Conservation (phyloP, 2,888 invertebrate species). For the Acleris sparsana region DNA sequence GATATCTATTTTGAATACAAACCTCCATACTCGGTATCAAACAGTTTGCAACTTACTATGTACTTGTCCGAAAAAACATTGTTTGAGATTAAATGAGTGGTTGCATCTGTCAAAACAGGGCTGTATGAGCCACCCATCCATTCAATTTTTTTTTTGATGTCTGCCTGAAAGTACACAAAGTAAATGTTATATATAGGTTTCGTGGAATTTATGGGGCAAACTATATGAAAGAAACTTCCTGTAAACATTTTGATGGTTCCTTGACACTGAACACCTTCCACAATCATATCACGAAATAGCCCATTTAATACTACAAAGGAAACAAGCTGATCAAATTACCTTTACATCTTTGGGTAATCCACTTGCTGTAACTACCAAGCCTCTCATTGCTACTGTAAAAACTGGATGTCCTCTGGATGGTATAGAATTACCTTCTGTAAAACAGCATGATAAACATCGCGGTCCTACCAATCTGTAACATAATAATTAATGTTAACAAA, state of each 20-base stretch:
- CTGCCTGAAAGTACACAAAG: slow-evolving; percentile 73
- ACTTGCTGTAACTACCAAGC: slow-evolving; percentile 87
- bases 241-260: too few relatives aligned
- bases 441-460: slow-evolving; percentile 89
- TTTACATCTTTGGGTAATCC: slow-evolving; percentile 74
- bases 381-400: slow-evolving; percentile 91
- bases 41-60: slow-evolving; percentile 78
- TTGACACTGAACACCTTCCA: too few relatives aligned
- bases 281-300: too few relatives aligned
- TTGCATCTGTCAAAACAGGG: slow-evolving; percentile 84
- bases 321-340: slow-evolving; percentile 46
- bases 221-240: too few relatives aligned
- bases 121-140: slow-evolving; percentile 91
- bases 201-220: too few relatives aligned
- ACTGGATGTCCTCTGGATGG: slow-evolving; percentile 90
- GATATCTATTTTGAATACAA: too few relatives aligned
- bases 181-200: too few relatives aligned
- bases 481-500: background rate
- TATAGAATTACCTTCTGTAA: slow-evolving; percentile 87
- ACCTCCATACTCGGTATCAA: background rate
- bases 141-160: slow-evolving; percentile 85
- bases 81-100: slow-evolving; percentile 92
- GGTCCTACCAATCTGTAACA: slow-evolving; percentile 90
- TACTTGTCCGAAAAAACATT: slow-evolving; percentile 91
- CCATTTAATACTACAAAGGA: too few relatives aligned